Evolutionary conservation across 2,797 vertebrate species (phyloP).

Genomic region (Ctenopoma kingsleyae): DNA sequence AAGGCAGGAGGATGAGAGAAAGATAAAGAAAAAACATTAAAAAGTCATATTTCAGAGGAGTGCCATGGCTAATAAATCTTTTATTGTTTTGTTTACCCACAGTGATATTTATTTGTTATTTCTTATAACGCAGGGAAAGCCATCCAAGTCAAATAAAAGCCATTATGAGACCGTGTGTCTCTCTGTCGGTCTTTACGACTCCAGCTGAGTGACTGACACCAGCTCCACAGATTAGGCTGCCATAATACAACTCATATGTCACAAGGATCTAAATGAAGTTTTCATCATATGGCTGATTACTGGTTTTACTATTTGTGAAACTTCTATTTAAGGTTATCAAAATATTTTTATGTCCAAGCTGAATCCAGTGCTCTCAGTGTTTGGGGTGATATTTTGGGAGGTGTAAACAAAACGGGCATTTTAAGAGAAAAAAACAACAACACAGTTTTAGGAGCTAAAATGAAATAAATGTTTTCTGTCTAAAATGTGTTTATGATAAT

Average conservation of each 20-base stretch:
- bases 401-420: constrained; percentile 23
- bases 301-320: constrained; percentile 35
- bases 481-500: neutral
- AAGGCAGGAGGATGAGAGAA: constrained; percentile 23
- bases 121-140: constrained; percentile 58
- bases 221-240: constrained; percentile 28
- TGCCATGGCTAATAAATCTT: constrained; percentile 60
- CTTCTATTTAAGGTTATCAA: constrained; percentile 28
- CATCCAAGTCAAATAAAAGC: constrained; percentile 68
- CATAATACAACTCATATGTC: constrained; percentile 60
- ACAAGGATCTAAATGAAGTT: constrained; percentile 28
- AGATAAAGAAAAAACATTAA: constrained; percentile 42
- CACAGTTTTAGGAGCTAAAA: neutral
- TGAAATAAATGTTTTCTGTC: neutral
- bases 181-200: constrained; percentile 55
- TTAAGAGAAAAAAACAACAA: too few species aligned
- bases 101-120: constrained; percentile 64
- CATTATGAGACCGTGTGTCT: constrained; percentile 56
- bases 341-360: constrained; percentile 1
- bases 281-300: constrained; percentile 29
- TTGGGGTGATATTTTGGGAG: constrained; percentile 25
- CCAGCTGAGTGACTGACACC: constrained; percentile 60
- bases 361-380: neutral
- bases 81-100: constrained; percentile 73
- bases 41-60: constrained; percentile 54